Percentiles rank a stretch among this genome's conserved stretches.
phyloP scores from a whole-genome alignment of 2,797 vertebrate species.

The Lindbergichthys nudifrons region DNA sequence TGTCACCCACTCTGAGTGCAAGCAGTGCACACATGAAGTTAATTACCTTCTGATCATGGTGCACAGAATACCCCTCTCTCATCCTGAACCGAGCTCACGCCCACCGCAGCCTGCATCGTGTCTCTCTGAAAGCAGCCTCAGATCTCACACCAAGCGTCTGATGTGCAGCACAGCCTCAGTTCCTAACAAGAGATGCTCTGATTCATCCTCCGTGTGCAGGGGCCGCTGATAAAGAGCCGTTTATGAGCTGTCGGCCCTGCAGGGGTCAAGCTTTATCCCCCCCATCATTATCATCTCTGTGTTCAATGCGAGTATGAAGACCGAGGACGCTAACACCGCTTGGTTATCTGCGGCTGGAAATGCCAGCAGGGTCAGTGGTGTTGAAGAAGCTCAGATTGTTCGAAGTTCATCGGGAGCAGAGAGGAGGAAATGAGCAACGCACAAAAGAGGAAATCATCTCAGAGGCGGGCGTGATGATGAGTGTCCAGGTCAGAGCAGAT shows the following conservation, averaged over 20 bases:
- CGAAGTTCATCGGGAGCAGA: not conserved
- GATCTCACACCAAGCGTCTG: constrained; percentile 48
- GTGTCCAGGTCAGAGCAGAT: constrained; percentile 25
- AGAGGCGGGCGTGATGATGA: constrained; percentile 11
- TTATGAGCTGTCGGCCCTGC: constrained; percentile 55
- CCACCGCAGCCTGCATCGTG: constrained; percentile 14
- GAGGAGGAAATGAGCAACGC: constrained; percentile 35
- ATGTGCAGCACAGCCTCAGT: constrained; percentile 44
- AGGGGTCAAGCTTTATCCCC: constrained; percentile 68
- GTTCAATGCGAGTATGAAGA: constrained; percentile 40
- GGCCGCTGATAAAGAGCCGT: constrained; percentile 61
- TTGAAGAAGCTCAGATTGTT: constrained; percentile 31
- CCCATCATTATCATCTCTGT: constrained; percentile 42
- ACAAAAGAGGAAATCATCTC: constrained; percentile 21
- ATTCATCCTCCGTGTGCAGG: constrained; percentile 50
- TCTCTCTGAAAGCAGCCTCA: constrained; percentile 31
- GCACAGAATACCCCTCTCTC: constrained; percentile 14
- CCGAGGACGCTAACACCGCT: constrained; percentile 46
- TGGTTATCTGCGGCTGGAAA: constrained; percentile 68
- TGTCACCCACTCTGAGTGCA: not conserved
- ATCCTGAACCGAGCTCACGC: constrained; percentile 15
- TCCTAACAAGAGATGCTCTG: constrained; percentile 63
- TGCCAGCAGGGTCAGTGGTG: constrained; percentile 57
- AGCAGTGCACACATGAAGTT: not conserved
- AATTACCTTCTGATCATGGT: constrained; percentile 36